Percentiles rank a stretch among this genome's conserved stretches.
Conservation (phyloP, 2,113 vertebrate genomes). For the Gasterosteus aculeatus region DNA sequence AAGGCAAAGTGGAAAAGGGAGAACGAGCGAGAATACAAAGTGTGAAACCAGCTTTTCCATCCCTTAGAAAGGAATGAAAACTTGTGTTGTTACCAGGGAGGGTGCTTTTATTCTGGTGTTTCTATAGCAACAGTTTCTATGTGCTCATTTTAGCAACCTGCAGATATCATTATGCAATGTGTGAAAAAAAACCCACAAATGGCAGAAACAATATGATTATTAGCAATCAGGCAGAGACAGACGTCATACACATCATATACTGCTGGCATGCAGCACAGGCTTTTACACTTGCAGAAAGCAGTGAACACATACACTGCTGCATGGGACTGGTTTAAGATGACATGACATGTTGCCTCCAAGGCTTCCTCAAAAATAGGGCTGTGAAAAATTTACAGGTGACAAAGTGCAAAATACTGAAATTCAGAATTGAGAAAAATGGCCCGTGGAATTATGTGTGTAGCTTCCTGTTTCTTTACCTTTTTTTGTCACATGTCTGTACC, state of each 20-base stretch:
- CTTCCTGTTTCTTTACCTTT: constrained; percentile 10
- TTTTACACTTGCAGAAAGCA: neutral
- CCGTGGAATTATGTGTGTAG: neutral
- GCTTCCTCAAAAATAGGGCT: neutral
- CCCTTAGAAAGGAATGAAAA: constrained; percentile 71
- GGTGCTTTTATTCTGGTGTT: constrained; percentile 75
- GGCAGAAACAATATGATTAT: constrained; percentile 57
- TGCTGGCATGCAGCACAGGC: neutral
- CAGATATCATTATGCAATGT: constrained; percentile 71
- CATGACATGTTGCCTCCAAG: constrained; percentile 10
- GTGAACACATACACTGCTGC: neutral
- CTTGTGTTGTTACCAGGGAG: constrained; percentile 74
- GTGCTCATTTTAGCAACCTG: constrained; percentile 71
- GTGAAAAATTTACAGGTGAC: constrained; percentile 10
- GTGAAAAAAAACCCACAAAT: constrained; percentile 40
- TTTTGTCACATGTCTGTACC: constrained; percentile 4
- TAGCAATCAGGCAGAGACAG: constrained; percentile 42
- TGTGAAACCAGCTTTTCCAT: constrained; percentile 58
- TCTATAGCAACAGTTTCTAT: constrained; percentile 78
- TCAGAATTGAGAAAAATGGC: neutral
- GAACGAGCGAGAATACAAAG: constrained; percentile 41
- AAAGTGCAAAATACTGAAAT: neutral
- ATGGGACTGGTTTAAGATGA: constrained; percentile 15
- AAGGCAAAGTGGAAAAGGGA: constrained; percentile 31
- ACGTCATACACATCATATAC: neutral